Base-by-base conservation (phyloP, 2,888 invertebrate genomes). In the Miltochrista miniata region DNA sequence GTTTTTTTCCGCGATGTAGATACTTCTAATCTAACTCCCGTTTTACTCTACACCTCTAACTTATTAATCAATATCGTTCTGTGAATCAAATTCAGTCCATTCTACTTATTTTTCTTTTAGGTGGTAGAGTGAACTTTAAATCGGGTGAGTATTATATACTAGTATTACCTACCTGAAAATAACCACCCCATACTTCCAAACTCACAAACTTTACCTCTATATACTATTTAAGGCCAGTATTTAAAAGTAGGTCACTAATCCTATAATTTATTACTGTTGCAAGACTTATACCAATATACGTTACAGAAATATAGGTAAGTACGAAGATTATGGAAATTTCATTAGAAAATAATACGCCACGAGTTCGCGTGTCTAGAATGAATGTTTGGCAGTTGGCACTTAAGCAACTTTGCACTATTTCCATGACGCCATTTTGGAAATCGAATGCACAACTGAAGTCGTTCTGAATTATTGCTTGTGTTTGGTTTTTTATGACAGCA, bases 351-450 rank as follows among this genome's bases (percentile, higher is more conserved):
- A 38, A 49, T 11, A n/a, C 37, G 10, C 11, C 15, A 2, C 9
- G 10, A 24, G 18, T 24, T 51, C 30, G 46, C 51, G 51, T 51
- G 51, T 13, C 12, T 38, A 7, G n/a, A 30, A 31, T 37, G 15
- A n/a, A 13, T 14, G 29, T 42, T 35, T 42, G 13, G 40, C 2
- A 24, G 18, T 51, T 51, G 46, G 42, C 42, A 38, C 41, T 40
- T 8, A 13, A 42, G 10, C 37, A 31, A 51, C 24, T 41, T 45
- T 8, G 41, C 14, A 12, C 7, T 8, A 29, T n/a, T 24, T 41
- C 33, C 41, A 42, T 51, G 46, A 18, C 14, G 33, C 24, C 46
- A 31, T 46, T 46, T 45, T 38, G 38, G 34, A 34, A 33, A 42
- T 33, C 18, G 15, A 36, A 45, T 46, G 42, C 51, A 51, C 13